Evolutionary conservation across 2,797 vertebrate genomes (phyloP).

Genomic region (Catostomus latipinnis): DNA sequence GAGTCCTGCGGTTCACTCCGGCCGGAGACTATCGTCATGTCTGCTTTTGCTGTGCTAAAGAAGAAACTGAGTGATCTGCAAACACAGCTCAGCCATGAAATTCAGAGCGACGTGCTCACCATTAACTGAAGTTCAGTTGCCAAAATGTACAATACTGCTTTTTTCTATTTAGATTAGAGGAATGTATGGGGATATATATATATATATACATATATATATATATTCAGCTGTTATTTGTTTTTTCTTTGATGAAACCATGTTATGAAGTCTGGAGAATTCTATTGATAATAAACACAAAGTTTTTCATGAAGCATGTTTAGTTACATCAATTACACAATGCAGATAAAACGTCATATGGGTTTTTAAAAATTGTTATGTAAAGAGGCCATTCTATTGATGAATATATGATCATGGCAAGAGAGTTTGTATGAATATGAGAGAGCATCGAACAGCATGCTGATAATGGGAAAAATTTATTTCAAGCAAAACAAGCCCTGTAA

Average conservation of each 20-base stretch:
- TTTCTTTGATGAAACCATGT: background rate
- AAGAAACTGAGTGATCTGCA: constrained; percentile 97
- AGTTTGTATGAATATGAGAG: constrained; percentile 13
- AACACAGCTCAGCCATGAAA: constrained; percentile 96
- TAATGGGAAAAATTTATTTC: constrained; percentile 37
- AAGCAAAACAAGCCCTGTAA: constrained; percentile 25
- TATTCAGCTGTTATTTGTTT: constrained; percentile 12
- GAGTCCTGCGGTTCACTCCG: constrained; percentile 96
- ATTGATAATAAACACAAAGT: constrained; percentile 23
- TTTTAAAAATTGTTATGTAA: background rate
- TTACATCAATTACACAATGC: background rate
- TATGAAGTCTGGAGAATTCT: background rate
- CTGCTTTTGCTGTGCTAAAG: constrained; percentile 91
- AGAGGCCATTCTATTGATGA: background rate
- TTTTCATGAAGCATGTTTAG: background rate
- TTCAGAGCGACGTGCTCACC: constrained; percentile 96
- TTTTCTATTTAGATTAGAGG: background rate
- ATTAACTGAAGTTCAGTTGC: constrained; percentile 84
- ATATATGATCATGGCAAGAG: background rate
- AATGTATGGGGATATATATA: background rate
- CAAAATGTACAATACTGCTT: background rate
- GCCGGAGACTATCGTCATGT: constrained; percentile 96
- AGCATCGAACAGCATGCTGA: constrained; percentile 11
- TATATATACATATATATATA: background rate
- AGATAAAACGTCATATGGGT: background rate